Conservation (phyloP, 2,113 vertebrate genomes). For the Crotalus horridus region DNA sequence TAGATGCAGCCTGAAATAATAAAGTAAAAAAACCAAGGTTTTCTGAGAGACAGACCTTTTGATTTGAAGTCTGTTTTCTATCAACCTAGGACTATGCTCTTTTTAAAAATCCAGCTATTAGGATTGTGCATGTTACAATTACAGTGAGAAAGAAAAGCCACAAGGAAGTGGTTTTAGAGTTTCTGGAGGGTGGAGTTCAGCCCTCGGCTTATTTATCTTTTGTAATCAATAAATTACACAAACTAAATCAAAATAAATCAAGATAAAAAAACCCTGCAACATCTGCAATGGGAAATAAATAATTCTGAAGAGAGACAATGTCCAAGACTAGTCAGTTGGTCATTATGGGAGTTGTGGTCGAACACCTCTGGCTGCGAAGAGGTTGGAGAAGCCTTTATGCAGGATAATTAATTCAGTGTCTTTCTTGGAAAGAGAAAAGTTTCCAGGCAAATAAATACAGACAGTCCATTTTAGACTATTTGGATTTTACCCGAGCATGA, state of each 20-base stretch:
- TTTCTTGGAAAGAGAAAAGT: background rate
- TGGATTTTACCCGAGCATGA: conserved; percentile 13
- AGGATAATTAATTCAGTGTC: background rate
- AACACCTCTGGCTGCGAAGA: background rate
- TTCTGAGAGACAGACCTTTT: conserved; percentile 35
- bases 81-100: background rate
- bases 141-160: background rate
- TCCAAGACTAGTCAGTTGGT: background rate
- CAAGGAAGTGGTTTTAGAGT: background rate
- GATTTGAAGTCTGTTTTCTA: conserved; percentile 16
- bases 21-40: conserved; percentile 36
- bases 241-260: background rate
- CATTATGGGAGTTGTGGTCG: background rate
- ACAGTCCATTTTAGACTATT: conserved; percentile 3
- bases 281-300: background rate
- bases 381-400: background rate
- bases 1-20: conserved; percentile 51
- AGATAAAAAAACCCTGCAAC: background rate
- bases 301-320: background rate
- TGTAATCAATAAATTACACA: background rate
- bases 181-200: background rate
- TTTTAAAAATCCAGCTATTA: background rate
- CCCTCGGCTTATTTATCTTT: background rate
- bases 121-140: background rate
- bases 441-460: background rate